phyloP scores from a whole-genome alignment of 92 coral and sea anemone genomes.

The Zoanthus sansibaricus region DNA sequence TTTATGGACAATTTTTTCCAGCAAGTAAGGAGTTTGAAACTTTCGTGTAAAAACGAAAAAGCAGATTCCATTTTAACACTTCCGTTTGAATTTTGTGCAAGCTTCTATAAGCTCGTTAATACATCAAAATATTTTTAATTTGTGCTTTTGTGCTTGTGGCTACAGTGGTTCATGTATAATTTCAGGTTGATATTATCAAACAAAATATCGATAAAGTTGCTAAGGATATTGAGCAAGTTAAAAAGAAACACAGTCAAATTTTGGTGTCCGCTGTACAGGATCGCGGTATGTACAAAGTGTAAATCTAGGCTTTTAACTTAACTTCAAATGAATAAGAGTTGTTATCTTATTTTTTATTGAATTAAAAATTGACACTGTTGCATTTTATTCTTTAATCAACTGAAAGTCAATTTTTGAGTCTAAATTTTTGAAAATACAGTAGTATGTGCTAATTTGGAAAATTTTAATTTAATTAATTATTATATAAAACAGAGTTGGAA shows the following conservation, averaged over 20 bases:
- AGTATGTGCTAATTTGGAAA: neutral
- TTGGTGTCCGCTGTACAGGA: conserved; percentile 93
- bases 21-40: conserved; percentile 14
- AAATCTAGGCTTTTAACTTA: neutral
- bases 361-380: neutral
- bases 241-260: conserved; percentile 90
- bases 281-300: conserved; percentile 61
- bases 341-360: neutral
- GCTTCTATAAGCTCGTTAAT: neutral
- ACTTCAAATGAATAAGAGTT: neutral
- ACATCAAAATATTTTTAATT: neutral
- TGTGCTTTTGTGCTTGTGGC: neutral
- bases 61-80: neutral
- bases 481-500: too few relatives aligned
- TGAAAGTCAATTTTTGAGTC: neutral
- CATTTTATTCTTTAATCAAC: neutral
- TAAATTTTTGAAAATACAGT: too few relatives aligned
- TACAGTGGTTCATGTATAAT: neutral
- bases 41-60: conserved; percentile 1
- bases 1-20: conserved; percentile 48
- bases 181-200: conserved; percentile 85
- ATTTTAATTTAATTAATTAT: too few relatives aligned
- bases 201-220: conserved; percentile 83
- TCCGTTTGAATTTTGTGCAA: conserved; percentile 5
- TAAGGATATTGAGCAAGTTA: conserved; percentile 92